phyloP scores from a whole-genome alignment of 1,140 invertebrate species.

The Lepidostoma basale region DNA sequence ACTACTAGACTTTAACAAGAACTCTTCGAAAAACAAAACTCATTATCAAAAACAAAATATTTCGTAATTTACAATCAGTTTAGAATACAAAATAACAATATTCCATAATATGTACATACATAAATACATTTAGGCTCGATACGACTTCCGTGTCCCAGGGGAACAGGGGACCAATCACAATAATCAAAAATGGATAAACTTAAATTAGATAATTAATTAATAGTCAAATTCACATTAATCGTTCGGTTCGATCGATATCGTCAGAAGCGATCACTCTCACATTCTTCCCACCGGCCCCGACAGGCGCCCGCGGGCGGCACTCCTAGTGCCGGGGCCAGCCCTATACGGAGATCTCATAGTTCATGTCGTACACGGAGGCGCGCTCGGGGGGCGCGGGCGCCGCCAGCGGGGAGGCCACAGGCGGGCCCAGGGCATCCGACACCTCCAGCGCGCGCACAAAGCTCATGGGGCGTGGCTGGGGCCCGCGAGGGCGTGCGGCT shows the following conservation, averaged over 20 bases:
- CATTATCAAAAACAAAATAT: constrained; percentile 21
- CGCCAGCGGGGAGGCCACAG: constrained; percentile 51
- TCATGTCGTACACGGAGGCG: constrained; percentile 91
- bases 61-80: constrained; percentile 16
- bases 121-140: constrained; percentile 4
- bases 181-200: constrained; percentile 6
- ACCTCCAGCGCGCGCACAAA: constrained; percentile 92
- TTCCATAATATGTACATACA: constrained; percentile 25
- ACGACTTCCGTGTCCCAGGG: constrained; percentile 4
- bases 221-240: constrained; percentile 1
- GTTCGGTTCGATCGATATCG: constrained; percentile 1
- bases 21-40: constrained; percentile 5
- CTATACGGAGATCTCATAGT: constrained; percentile 91
- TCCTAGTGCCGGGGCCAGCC: constrained; percentile 45
- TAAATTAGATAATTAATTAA: constrained; percentile 13
- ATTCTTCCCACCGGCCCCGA: constrained; percentile 5
- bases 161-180: constrained; percentile 4
- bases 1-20: constrained; percentile 21
- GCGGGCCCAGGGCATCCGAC: constrained; percentile 78
- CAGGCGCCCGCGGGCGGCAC: constrained; percentile 33
- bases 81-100: constrained; percentile 32
- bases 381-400: constrained; percentile 78
- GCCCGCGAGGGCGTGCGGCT: constrained; percentile 70
- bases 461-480: constrained; percentile 78
- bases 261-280: constrained; percentile 5